Evolutionary conservation across 2,113 vertebrate species (phyloP), one percentile per base, ranked within the genome.

Genomic region (Microcebus jonahi): DNA sequence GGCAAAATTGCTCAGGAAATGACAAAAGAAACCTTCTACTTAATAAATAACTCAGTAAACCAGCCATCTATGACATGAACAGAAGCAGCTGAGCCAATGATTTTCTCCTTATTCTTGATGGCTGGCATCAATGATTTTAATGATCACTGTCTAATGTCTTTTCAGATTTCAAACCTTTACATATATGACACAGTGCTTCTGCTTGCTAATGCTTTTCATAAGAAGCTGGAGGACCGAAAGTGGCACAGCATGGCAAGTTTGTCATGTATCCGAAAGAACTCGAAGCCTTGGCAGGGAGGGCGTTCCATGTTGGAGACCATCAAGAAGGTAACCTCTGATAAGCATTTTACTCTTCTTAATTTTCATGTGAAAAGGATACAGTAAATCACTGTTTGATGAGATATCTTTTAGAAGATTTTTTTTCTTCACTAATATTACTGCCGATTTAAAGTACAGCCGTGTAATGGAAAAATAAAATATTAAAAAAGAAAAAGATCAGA

Each of bases 221-320:
- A 99, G 98, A 99, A 99, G 98, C 98, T 99, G 93, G 99, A 99
- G 97, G 99, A 99, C 97, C 98, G 99, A 82, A 99, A 99, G 96
- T 99, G 99, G 99, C 99, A 99, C 98, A 99, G 99, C 98, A 99
- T 99, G 99, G 99, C 99, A 50, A 99, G 99, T 95, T 98, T 99
- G 94, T 99, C 99, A n/a, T 99, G 99, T 98, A 99, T 99, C 98
- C 98, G 99, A 97, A 99, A 99, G 98, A 99, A 99, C 97, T 99
- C 99, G 31, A 99, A 99, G 92, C 99, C 99, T 1, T 99, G 99
- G 99, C 99, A 99, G 97, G 99, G 99, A 86, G 99, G 99, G 25
- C 99, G 99, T 53, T 99, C 99, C 65, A 99, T 99, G 99, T 97
- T 99, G 98, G 99, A 99, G 90, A 99, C 99, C 45, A 99, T 99